Percentiles rank a stretch among this genome's conserved stretches.
These are phyloP conservation scores for Meriones unguiculatus DNA, from an alignment of 2,113 vertebrate species.

Conservation along the genomic window DNA sequence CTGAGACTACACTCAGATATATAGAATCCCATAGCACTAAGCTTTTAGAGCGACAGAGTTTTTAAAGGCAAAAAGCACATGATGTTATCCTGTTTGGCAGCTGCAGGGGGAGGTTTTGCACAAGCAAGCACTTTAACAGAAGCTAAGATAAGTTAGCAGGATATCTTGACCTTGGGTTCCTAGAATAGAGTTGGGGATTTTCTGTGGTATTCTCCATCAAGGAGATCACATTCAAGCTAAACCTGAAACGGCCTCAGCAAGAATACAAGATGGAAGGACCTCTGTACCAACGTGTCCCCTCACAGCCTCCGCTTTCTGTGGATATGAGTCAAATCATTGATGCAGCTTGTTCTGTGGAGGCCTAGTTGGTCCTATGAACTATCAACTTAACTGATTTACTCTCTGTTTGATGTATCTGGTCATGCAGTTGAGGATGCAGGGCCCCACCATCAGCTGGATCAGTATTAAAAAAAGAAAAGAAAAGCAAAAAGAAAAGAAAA, in stretches of 20 bases:
- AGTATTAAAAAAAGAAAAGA: background rate
- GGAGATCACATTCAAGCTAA: background rate
- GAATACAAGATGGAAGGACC: background rate
- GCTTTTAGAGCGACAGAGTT: background rate
- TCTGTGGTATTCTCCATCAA: background rate
- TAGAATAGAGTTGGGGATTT: background rate
- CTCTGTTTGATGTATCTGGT: background rate
- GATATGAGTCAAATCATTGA: background rate
- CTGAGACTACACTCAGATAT: background rate
- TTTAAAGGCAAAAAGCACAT: background rate
- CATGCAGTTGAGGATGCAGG: background rate
- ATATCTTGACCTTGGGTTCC: background rate
- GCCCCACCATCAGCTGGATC: background rate
- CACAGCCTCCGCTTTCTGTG: background rate
- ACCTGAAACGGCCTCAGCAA: background rate
- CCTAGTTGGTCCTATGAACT: background rate
- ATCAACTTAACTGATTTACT: background rate
- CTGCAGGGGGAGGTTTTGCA: background rate
- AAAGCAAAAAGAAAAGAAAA: too few species aligned
- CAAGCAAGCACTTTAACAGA: background rate
- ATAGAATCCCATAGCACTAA: background rate
- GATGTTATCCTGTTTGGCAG: background rate
- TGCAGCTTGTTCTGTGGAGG: background rate
- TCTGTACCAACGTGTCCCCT: background rate
- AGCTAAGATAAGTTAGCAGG: background rate